Conservation (phyloP, 2,797 vertebrate species). For the Scomberomorus guttatus region DNA sequence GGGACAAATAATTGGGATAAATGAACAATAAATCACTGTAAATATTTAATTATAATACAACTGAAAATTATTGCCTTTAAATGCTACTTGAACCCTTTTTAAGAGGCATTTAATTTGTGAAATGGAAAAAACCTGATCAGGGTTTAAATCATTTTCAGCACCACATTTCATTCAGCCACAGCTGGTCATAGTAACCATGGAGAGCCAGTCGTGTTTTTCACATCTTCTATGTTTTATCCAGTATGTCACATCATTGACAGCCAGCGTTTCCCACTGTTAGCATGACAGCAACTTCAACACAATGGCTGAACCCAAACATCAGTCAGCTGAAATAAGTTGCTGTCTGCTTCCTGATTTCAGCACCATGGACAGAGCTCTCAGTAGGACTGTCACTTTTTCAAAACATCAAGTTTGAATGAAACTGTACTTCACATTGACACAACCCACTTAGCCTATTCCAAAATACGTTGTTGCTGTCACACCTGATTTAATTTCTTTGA, state of each 20-base stretch:
- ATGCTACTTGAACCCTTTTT: no score
- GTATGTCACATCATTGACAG: constrained; percentile 7
- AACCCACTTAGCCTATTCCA: neutral
- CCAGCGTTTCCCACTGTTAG: constrained; percentile 25
- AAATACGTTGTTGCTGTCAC: neutral
- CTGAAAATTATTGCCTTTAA: neutral
- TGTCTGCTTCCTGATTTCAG: constrained; percentile 35
- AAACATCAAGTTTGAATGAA: neutral
- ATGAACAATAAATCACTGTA: neutral
- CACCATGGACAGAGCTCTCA: constrained; percentile 41
- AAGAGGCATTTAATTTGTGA: no score
- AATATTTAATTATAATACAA: neutral
- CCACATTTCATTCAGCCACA: neutral
- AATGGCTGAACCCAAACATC: neutral
- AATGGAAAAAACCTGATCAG: no score
- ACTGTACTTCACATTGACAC: no score
- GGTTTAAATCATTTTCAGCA: no score
- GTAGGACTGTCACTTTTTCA: neutral
- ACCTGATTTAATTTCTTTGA: neutral
- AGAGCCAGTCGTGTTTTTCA: neutral
- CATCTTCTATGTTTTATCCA: constrained; percentile 15
- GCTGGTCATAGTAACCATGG: neutral
- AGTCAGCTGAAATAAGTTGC: neutral
- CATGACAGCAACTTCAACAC: constrained; percentile 16
- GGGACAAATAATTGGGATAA: neutral